A percentile compares a stretch with the other conserved stretches of the same genome.
phyloP scores from a whole-genome alignment of 2,888 invertebrate species.

The Protonemura montana region DNA sequence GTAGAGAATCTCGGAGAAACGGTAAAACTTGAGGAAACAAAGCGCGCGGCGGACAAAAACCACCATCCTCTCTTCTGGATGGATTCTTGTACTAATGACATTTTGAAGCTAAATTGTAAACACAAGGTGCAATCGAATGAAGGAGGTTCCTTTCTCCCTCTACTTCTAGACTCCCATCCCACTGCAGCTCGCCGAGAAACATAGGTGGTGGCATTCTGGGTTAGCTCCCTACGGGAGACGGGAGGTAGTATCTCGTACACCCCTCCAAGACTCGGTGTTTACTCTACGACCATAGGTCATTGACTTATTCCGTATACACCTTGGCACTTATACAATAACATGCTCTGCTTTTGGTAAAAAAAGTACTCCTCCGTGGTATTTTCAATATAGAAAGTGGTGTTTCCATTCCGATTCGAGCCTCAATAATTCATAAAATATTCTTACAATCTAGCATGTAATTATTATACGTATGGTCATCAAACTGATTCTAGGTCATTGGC shows the following conservation, averaged over 20 bases:
- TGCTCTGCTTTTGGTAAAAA: constrained; percentile 32
- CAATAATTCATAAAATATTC: constrained; percentile 40
- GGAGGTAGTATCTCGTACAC: not conserved
- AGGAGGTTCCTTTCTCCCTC: constrained; percentile 33
- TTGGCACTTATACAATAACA: constrained; percentile 42
- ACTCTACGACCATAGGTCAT: constrained; percentile 30
- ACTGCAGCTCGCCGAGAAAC: not conserved
- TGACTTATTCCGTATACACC: constrained; percentile 36
- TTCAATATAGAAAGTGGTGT: constrained; percentile 42
- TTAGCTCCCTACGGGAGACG: constrained; percentile 17
- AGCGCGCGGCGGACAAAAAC: not conserved
- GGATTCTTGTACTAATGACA: constrained; percentile 15
- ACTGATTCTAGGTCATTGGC: constrained; percentile 39
- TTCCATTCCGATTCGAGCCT: constrained; percentile 20
- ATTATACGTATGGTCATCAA: constrained; percentile 35
- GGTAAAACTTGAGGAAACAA: constrained; percentile 4
- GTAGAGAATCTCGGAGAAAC: not conserved
- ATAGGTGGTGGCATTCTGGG: constrained; percentile 27
- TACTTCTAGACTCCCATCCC: constrained; percentile 8
- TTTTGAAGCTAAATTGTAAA: constrained; percentile 10
- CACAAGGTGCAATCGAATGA: not conserved
- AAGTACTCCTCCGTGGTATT: constrained; percentile 39
- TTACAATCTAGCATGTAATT: constrained; percentile 22
- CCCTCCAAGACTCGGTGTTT: constrained; percentile 20
- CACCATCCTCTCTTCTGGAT: constrained; percentile 28